Evolutionary conservation across 2,113 vertebrate species (phyloP).

Genomic region (Myotis yumanensis): DNA sequence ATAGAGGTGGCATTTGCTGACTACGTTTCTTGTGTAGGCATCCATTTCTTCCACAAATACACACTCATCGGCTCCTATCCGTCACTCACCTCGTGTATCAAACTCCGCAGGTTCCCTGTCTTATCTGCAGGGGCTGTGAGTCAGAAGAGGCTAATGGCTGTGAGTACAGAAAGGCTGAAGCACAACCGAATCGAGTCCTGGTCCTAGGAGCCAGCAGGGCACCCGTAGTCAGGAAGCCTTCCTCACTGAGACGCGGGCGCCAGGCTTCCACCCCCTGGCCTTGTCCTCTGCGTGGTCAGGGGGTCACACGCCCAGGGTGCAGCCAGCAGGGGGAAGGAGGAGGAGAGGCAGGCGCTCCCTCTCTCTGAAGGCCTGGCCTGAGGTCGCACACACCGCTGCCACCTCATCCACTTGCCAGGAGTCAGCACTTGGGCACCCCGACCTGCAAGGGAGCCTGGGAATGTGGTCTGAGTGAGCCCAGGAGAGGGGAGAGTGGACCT

Average conservation of each 20-base stretch:
- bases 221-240: background rate
- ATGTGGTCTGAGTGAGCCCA: background rate
- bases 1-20: background rate
- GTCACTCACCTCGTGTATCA: too few species aligned
- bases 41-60: background rate
- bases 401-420: background rate
- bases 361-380: background rate
- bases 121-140: background rate
- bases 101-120: background rate
- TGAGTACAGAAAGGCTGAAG: background rate
- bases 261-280: fast-evolving
- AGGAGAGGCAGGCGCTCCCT: fast-evolving
- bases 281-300: background rate
- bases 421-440: background rate
- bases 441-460: too few species aligned
- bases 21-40: background rate
- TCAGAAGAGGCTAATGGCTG: background rate
- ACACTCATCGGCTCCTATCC: too few species aligned
- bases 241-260: background rate
- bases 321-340: background rate
- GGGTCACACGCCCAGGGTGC: background rate
- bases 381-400: background rate
- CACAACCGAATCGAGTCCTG: background rate
- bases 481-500: background rate
- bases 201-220: fast-evolving